Evolutionary conservation across 2,797 vertebrate species (phyloP).

Genomic region (Takifugu rubripes): DNA sequence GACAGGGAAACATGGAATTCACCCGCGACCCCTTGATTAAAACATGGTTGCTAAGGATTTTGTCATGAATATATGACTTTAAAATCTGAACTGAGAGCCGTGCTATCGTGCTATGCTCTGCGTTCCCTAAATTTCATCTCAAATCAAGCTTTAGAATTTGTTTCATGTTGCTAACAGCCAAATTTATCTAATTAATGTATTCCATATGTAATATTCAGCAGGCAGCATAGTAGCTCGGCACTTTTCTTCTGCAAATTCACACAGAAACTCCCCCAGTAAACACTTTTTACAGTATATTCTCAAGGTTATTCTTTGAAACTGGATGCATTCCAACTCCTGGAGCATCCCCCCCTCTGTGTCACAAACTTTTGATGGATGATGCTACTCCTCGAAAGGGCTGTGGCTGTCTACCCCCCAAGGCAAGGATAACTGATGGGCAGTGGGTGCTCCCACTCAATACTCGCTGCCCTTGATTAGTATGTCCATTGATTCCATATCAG

Average conservation of each 20-base stretch:
- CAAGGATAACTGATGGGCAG: slow-evolving; percentile 65
- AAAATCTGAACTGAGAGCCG: no score
- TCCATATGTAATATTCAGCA: no score
- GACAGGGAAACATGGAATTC: background rate
- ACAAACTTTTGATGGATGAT: slow-evolving; percentile 73
- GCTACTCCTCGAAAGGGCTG: slow-evolving; percentile 16
- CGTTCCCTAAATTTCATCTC: no score
- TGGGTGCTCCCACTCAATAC: slow-evolving; percentile 62
- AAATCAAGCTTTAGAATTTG: no score
- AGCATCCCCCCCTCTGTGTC: slow-evolving; percentile 37
- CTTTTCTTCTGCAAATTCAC: no score
- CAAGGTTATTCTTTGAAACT: slow-evolving; percentile 63
- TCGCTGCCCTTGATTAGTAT: slow-evolving; percentile 67
- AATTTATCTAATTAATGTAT: no score
- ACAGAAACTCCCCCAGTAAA: background rate
- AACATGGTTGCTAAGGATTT: background rate
- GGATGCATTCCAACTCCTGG: slow-evolving; percentile 48
- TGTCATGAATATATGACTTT: background rate
- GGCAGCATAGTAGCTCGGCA: no score
- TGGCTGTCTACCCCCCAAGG: slow-evolving; percentile 18
- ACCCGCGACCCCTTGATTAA: no score
- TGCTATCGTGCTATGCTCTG: no score
- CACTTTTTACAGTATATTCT: slow-evolving; percentile 10
- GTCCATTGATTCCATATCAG: slow-evolving; percentile 67
- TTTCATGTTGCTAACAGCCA: no score